These are phyloP conservation scores for Myotis findleyi DNA, from an alignment of 2,797 vertebrate species.

Conservation along the genomic window DNA sequence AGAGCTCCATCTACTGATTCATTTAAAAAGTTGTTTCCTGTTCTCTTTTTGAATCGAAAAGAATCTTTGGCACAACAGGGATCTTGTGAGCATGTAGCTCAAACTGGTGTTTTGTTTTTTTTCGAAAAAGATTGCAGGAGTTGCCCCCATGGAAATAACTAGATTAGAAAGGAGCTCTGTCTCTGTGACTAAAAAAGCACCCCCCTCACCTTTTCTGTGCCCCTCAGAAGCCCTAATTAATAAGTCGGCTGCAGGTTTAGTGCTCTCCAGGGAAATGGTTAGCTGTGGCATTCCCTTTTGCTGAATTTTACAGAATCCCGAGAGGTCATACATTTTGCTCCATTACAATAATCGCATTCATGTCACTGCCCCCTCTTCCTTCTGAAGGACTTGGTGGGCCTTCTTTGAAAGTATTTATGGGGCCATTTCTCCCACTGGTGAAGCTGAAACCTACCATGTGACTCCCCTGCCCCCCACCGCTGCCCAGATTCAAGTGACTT, in stretches of 20 bases:
- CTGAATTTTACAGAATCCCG: constrained; percentile 60
- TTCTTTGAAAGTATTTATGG: constrained; percentile 70
- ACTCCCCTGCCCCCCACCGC: neutral
- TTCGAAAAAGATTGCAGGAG: neutral
- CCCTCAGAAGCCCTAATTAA: constrained; percentile 75
- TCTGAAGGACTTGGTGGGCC: constrained; percentile 63
- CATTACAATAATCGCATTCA: constrained; percentile 75
- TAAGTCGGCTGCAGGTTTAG: constrained; percentile 70
- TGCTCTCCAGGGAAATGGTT: constrained; percentile 48
- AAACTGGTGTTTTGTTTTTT: neutral
- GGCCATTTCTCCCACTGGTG: constrained; percentile 30
- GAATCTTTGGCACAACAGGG: constrained; percentile 36
- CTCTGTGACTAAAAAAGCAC: neutral
- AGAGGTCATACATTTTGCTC: constrained; percentile 66
- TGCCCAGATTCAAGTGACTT: constrained; percentile 19
- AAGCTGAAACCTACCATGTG: neutral
- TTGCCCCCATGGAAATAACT: constrained; percentile 18
- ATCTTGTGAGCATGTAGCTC: constrained; percentile 53
- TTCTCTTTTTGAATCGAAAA: constrained; percentile 65
- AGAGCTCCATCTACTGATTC: constrained; percentile 89
- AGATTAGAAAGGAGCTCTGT: constrained; percentile 66
- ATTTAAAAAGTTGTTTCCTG: constrained; percentile 72
- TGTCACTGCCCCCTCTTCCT: constrained; percentile 52
- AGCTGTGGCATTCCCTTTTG: constrained; percentile 64
- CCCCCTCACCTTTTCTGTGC: neutral